Percentiles rank a stretch among this genome's conserved stretches.
Evolutionary conservation across 2,797 vertebrate genomes (phyloP).

Genomic region (Pteropus rufus): DNA sequence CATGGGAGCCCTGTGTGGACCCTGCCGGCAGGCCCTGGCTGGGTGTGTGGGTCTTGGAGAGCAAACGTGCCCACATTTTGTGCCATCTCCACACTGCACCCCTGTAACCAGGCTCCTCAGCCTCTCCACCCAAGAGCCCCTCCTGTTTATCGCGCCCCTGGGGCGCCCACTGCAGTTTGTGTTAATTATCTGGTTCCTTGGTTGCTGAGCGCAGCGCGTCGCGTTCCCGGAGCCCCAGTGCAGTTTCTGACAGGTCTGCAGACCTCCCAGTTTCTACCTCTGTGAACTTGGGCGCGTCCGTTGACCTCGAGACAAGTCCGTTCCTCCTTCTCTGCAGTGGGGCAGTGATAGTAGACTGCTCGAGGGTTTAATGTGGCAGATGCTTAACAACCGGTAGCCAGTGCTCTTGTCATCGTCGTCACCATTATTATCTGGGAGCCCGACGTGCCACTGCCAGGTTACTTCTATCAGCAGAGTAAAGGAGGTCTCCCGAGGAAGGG

Average conservation of each 20-base stretch:
- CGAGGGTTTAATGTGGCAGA: neutral
- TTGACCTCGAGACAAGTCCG: neutral
- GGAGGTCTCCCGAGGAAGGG: rapidly evolving
- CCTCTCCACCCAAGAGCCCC: neutral
- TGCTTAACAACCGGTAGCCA: rapidly evolving
- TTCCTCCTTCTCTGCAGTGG: neutral
- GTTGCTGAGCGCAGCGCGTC: rapidly evolving
- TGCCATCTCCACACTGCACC: neutral
- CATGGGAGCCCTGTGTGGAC: neutral
- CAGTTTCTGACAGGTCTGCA: neutral
- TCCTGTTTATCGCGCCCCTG: rapidly evolving
- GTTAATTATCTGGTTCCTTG: neutral
- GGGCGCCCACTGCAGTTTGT: rapidly evolving
- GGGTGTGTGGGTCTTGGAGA: rapidly evolving
- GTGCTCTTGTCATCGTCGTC: rapidly evolving
- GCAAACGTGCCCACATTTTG: rapidly evolving
- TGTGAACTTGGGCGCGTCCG: neutral
- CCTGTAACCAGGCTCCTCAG: rapidly evolving
- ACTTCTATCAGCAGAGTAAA: neutral
- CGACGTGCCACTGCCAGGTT: rapidly evolving
- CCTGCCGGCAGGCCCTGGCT: neutral
- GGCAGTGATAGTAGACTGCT: neutral
- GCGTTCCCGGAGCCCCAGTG: neutral
- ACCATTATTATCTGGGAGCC: neutral
- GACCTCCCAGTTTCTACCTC: neutral